A percentile compares a stretch with the other conserved stretches of the same genome.
These are phyloP conservation scores for Mycalesis mineus DNA, from an alignment of 2,888 invertebrate genomes.

Conservation along the genomic window DNA sequence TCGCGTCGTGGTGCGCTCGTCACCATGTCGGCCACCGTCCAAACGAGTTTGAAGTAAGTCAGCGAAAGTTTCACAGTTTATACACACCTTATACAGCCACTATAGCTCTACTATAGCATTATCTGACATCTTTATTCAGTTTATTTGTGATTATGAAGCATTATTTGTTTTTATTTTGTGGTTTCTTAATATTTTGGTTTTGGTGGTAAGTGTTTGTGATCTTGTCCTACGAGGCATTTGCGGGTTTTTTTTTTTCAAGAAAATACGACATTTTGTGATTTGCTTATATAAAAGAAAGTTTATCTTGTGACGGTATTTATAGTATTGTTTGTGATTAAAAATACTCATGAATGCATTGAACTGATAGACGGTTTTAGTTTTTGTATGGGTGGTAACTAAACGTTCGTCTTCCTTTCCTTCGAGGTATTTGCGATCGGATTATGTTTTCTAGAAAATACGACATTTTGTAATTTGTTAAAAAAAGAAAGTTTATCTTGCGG, in stretches of 20 bases:
- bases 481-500: too few species aligned
- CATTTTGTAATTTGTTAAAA: too few species aligned
- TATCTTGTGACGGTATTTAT: neutral
- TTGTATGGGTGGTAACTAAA: too few species aligned
- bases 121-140: conserved; percentile 5
- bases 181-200: neutral
- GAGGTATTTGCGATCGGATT: neutral
- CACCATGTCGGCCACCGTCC: conserved; percentile 60
- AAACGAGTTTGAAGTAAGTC: conserved; percentile 67
- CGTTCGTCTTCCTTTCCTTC: too few species aligned
- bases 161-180: neutral
- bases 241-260: too few species aligned
- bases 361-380: too few species aligned
- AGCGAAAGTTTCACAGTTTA: conserved; percentile 52
- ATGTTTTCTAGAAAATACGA: neutral
- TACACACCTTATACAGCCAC: neutral
- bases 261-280: too few species aligned
- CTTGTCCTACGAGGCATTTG: neutral
- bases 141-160: neutral
- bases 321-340: too few species aligned
- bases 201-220: neutral
- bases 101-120: neutral
- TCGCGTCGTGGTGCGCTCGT: conserved; percentile 32
- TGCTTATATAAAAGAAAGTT: too few species aligned
- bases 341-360: too few species aligned